Base-by-base conservation (phyloP, 2,113 vertebrate genomes). In the Chlamydotis undulata region DNA sequence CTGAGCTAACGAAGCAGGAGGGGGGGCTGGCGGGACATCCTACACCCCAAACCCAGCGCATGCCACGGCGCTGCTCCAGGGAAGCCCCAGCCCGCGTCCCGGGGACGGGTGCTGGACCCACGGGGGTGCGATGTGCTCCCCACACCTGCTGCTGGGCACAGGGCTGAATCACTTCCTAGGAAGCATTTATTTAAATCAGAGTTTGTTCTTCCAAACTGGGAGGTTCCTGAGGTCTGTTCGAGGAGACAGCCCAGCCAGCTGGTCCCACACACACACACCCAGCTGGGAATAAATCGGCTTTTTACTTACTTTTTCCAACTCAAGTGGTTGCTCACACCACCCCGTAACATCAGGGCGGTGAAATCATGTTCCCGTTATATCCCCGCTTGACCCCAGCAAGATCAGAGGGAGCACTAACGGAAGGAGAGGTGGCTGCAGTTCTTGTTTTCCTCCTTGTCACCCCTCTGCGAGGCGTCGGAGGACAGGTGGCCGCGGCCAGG, bases 301-400 rank as follows among this genome's bases (percentile, higher is more conserved):
- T 94, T 56, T 59, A 35, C 81, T 70, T 59, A 6, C 57, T 87
- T 94, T 94, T 93, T 88, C 92, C 92, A 94, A 19, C 68, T 64
- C 16, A 12, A 39, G 85, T 6, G 47, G 31, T 37, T 43, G 85
- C 83, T 96, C 90, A 35, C 83, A 43, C 64, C 76, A 52, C 55
- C 70, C 77, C 1, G 5, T 2, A 28, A 33, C 56, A 37, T 0
- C 87, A 25, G 31, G 24, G 82, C 2, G 0, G 68, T 91, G 94
- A 95, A 84, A 91, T 94, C 94, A 90, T n/a, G 31, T 63, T 92
- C 95, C 95, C 3, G 6, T 88, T 71, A 50, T 53, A 86, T 31
- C 89, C 75, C 65, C 0, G 29, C 55, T 47, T 31, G 0, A 77
- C 56, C 49, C 55, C 47, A 31, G 70, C n/a, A 12, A 28, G 53